phyloP scores from a whole-genome alignment of 1,140 invertebrate species.

The Platorchestia sp. region DNA sequence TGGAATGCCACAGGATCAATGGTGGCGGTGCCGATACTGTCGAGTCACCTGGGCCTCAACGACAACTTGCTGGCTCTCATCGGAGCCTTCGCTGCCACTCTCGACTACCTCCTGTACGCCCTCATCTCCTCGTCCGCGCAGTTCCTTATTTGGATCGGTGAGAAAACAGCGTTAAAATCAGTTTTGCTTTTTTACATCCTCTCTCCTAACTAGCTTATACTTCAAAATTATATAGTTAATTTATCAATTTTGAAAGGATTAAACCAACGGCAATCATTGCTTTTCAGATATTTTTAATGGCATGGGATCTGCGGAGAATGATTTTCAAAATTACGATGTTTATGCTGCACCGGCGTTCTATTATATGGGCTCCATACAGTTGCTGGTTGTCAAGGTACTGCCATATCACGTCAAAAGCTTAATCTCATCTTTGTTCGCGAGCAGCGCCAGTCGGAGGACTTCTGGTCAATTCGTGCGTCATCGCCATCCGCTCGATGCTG shows the following conservation, averaged over 20 bases:
- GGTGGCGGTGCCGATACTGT: slow-evolving; percentile 62
- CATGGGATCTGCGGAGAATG: neutral
- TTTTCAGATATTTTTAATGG: neutral
- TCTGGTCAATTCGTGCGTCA: slow-evolving; percentile 66
- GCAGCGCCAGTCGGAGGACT: slow-evolving; percentile 63
- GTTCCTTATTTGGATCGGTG: slow-evolving; percentile 65
- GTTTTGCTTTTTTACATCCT: neutral
- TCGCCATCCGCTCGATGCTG: slow-evolving; percentile 65
- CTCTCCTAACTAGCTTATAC: neutral
- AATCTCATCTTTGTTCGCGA: neutral
- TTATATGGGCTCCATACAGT: neutral
- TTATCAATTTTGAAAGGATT: neutral
- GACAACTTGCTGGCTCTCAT: slow-evolving; percentile 63
- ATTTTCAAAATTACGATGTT: neutral
- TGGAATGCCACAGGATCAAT: slow-evolving; percentile 59
- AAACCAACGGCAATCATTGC: neutral
- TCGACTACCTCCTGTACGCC: slow-evolving; percentile 64
- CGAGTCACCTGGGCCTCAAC: slow-evolving; percentile 54
- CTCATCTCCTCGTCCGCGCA: slow-evolving; percentile 57
- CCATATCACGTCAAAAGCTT: neutral
- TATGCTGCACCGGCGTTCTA: neutral
- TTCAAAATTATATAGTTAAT: neutral
- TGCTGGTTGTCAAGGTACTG: neutral
- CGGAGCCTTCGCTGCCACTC: slow-evolving; percentile 61
- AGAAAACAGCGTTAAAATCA: neutral